Evolutionary conservation across 1,140 invertebrate genomes (phyloP).

Genomic region (Heliothis virescens): DNA sequence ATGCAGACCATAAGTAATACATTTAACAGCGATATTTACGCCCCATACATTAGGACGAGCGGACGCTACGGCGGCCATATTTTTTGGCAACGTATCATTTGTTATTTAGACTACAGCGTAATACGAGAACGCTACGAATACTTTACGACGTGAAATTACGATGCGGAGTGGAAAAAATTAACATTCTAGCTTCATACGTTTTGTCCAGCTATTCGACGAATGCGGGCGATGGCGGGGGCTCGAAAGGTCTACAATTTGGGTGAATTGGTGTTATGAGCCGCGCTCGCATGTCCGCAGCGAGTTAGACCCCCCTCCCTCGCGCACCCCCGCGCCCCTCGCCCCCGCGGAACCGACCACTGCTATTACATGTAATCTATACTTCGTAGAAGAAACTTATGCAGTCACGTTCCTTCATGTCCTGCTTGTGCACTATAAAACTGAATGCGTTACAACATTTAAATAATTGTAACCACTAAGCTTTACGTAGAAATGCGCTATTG

Average conservation of each 20-base stretch:
- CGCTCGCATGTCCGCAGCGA: conserved; percentile 50
- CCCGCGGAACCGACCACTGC: conserved; percentile 33
- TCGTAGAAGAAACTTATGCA: not conserved
- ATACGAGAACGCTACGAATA: conserved; percentile 36
- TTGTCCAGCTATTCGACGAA: conserved; percentile 40
- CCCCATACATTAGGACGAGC: conserved; percentile 18
- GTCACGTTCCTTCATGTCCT: conserved; percentile 1
- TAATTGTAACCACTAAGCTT: not conserved
- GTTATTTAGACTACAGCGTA: conserved; percentile 42
- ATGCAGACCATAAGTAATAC: not conserved
- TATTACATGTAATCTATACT: conserved; percentile 39
- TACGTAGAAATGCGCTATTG: not conserved
- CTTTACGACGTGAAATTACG: conserved; percentile 48
- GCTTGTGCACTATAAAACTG: not conserved
- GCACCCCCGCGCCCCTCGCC: conserved; percentile 5
- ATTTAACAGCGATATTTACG: conserved; percentile 9
- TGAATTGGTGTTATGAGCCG: conserved; percentile 49
- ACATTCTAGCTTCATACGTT: conserved; percentile 39
- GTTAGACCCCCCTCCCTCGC: conserved; percentile 23
- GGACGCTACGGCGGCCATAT: conserved; percentile 23
- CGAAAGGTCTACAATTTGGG: conserved; percentile 49
- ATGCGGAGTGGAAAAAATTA: conserved; percentile 42
- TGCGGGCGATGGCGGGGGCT: conserved; percentile 9
- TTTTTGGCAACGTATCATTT: conserved; percentile 49
- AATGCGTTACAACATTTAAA: conserved; percentile 10